phyloP scores from a whole-genome alignment of 2,797 vertebrate genomes.

The Malacoraja senta region DNA sequence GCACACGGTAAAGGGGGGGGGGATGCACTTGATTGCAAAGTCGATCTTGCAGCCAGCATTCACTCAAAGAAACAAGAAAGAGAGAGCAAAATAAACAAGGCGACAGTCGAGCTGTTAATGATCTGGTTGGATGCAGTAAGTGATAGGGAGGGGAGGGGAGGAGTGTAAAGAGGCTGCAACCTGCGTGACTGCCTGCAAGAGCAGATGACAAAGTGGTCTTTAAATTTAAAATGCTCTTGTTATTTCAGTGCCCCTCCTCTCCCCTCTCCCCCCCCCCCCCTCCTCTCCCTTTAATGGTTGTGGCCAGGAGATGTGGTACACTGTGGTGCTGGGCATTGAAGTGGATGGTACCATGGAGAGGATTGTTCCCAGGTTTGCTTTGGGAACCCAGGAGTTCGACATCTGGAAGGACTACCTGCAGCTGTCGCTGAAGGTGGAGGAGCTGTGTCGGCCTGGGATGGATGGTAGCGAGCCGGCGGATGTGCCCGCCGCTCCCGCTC shows the following conservation, averaged over 20 bases:
- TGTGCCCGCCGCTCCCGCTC: background rate
- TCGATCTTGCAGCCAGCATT: background rate
- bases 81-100: background rate
- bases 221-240: constrained; percentile 23
- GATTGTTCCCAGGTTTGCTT: accelerated
- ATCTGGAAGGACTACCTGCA: constrained; percentile 74
- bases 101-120: no score
- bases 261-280: background rate
- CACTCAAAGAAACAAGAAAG: background rate
- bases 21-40: background rate
- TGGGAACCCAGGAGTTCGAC: constrained; percentile 49
- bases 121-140: background rate
- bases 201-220: background rate
- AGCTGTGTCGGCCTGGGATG: constrained; percentile 15
- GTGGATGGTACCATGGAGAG: background rate
- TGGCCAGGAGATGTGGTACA: no score
- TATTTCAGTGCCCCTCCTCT: background rate
- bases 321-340: background rate
- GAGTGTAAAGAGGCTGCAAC: background rate
- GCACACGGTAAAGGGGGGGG: background rate
- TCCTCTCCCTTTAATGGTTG: background rate
- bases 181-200: background rate
- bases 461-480: background rate
- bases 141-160: background rate
- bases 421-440: constrained; percentile 52